These are phyloP conservation scores for Leucophora obtusa DNA, from an alignment of 2,888 invertebrate species.

Conservation along the genomic window DNA sequence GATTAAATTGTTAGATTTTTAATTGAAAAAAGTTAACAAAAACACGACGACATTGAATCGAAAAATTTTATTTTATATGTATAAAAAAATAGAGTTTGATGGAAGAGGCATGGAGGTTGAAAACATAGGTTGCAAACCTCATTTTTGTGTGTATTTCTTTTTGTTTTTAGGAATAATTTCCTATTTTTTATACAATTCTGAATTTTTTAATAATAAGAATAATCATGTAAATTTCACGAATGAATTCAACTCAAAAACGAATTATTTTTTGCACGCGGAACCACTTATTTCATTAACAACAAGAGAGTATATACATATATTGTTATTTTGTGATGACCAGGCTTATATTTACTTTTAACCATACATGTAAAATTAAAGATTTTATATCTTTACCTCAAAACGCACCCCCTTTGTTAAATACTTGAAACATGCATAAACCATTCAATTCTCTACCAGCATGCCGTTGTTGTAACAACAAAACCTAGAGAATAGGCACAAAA, in stretches of 20 bases:
- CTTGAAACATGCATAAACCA: background rate
- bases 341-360: background rate
- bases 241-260: background rate
- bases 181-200: background rate
- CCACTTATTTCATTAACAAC: slow-evolving; percentile 8
- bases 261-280: slow-evolving; percentile 36
- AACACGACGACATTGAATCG: background rate
- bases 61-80: background rate
- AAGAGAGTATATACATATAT: background rate
- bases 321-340: slow-evolving; percentile 1
- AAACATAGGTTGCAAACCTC: slow-evolving; percentile 53
- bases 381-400: slow-evolving; percentile 15
- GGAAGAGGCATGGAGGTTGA: too few relatives aligned
- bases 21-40: background rate
- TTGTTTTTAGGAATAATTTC: background rate
- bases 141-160: slow-evolving; percentile 16
- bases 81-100: slow-evolving; percentile 8
- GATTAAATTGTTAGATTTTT: background rate
- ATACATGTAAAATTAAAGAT: background rate
- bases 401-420: slow-evolving; percentile 17
- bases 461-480: background rate
- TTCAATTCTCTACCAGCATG: background rate
- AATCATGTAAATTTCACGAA: background rate
- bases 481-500: background rate
- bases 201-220: background rate